Evolutionary conservation across 2,888 invertebrate genomes (phyloP).

Genomic region (Watsonalla binaria): DNA sequence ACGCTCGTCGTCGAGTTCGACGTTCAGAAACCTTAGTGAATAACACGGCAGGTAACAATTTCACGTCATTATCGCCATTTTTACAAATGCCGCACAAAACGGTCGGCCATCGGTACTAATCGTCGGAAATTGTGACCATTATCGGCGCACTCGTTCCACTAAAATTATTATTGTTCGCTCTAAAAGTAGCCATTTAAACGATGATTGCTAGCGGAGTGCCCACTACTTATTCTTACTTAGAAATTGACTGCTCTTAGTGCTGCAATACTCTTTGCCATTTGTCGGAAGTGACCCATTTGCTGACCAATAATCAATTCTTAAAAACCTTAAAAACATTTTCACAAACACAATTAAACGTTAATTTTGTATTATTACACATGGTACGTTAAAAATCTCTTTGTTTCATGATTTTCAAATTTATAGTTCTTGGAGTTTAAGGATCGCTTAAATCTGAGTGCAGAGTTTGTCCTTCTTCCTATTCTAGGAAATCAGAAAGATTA

Average conservation of each 20-base stretch:
- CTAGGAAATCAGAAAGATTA: too few species aligned
- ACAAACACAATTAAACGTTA: too few species aligned
- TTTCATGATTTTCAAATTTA: too few species aligned
- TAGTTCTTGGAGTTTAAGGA: too few species aligned
- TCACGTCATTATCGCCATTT: slow-evolving; percentile 57
- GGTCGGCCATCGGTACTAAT: slow-evolving; percentile 58
- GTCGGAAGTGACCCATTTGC: background rate
- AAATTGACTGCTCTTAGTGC: slow-evolving; percentile 13
- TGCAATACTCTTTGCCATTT: background rate
- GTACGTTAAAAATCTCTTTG: too few species aligned
- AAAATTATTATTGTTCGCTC: slow-evolving; percentile 76
- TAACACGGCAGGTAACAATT: background rate
- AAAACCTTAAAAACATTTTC: too few species aligned
- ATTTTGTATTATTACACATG: too few species aligned
- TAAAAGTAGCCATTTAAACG: slow-evolving; percentile 71
- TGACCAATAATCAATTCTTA: background rate
- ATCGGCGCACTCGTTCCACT: slow-evolving; percentile 71
- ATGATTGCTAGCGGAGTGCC: slow-evolving; percentile 46
- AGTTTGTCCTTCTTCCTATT: too few species aligned
- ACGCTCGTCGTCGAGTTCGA: too few species aligned
- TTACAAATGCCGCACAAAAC: slow-evolving; percentile 64
- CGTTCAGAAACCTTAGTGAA: too few species aligned
- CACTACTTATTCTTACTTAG: slow-evolving; percentile 23
- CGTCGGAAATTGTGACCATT: slow-evolving; percentile 76
- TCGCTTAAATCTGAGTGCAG: too few species aligned